A percentile compares a stretch with the other conserved stretches of the same genome.
Evolutionary conservation across 2,113 vertebrate species (phyloP).

Genomic region (Periophthalmus modestus): DNA sequence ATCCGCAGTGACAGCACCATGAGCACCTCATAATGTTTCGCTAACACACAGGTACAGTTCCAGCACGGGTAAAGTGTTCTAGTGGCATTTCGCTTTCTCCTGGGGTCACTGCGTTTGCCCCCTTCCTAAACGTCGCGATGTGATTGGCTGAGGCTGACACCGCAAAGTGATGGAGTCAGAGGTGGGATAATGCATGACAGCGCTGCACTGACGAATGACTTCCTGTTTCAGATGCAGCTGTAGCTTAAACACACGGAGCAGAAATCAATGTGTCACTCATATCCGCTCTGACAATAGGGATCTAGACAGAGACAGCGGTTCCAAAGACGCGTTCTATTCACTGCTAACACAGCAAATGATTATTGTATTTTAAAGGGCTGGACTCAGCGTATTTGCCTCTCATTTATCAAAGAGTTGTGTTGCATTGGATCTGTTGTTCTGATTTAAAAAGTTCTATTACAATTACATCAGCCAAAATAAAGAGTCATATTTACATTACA

Average conservation of each 20-base stretch:
- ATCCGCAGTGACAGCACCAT: constrained; percentile 16
- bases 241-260: constrained; percentile 22
- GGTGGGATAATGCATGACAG: constrained; percentile 42
- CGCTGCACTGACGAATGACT: constrained; percentile 55
- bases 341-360: constrained; percentile 44
- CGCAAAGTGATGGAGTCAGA: constrained; percentile 48
- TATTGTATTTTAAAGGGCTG: constrained; percentile 25
- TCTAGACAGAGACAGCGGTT: constrained; percentile 21
- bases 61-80: neutral
- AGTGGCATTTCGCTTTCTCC: constrained; percentile 3
- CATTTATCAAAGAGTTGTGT: constrained; percentile 38
- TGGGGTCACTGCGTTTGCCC: neutral
- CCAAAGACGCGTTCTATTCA: constrained; percentile 39
- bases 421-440: neutral
- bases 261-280: constrained; percentile 59
- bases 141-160: constrained; percentile 32
- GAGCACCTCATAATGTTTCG: constrained; percentile 15
- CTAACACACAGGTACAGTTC: constrained; percentile 1
- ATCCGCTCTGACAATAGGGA: constrained; percentile 28
- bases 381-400: constrained; percentile 43
- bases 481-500: too few relatives aligned
- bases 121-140: neutral
- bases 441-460: too few relatives aligned
- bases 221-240: constrained; percentile 24
- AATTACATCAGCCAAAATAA: too few relatives aligned